Evolutionary conservation across 2,888 invertebrate genomes (phyloP).

Genomic region (Agonopterix subpropinquella): DNA sequence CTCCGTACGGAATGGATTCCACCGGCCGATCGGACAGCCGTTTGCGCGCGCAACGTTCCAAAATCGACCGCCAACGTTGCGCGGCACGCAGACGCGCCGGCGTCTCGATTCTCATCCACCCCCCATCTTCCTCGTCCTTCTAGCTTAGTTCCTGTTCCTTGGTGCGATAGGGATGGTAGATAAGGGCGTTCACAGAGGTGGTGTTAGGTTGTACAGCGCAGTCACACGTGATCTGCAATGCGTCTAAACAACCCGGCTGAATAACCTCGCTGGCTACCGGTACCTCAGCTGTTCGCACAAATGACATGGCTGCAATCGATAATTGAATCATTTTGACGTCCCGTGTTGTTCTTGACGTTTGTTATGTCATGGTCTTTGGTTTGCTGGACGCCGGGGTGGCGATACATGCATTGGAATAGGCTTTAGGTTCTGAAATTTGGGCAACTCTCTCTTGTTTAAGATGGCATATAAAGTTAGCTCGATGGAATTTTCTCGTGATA

Average conservation of each 20-base stretch:
- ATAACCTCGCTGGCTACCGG: constrained; percentile 45
- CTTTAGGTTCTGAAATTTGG: no score
- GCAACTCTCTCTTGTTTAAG: no score
- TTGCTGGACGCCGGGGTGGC: no score
- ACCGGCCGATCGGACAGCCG: constrained; percentile 20
- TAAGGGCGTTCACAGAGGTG: constrained; percentile 59
- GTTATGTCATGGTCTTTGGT: no score
- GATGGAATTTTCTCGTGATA: no score
- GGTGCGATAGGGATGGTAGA: constrained; percentile 27
- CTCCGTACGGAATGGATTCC: constrained; percentile 59
- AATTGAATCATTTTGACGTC: constrained; percentile 19
- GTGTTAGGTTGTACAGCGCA: constrained; percentile 52
- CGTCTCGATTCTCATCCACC: constrained; percentile 43
- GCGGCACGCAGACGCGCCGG: constrained; percentile 64
- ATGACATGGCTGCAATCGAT: constrained; percentile 58
- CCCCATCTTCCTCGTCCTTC: constrained; percentile 25
- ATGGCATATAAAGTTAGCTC: no score
- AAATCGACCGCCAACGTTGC: constrained; percentile 44
- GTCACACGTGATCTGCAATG: constrained; percentile 71
- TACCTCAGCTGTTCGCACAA: constrained; percentile 64
- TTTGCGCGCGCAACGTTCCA: constrained; percentile 44
- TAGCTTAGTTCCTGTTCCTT: constrained; percentile 2
- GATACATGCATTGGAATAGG: no score
- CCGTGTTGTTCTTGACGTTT: no score
- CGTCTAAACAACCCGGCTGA: constrained; percentile 72